Conservation (phyloP, 2,888 invertebrate genomes). For the Eilema depressum region DNA sequence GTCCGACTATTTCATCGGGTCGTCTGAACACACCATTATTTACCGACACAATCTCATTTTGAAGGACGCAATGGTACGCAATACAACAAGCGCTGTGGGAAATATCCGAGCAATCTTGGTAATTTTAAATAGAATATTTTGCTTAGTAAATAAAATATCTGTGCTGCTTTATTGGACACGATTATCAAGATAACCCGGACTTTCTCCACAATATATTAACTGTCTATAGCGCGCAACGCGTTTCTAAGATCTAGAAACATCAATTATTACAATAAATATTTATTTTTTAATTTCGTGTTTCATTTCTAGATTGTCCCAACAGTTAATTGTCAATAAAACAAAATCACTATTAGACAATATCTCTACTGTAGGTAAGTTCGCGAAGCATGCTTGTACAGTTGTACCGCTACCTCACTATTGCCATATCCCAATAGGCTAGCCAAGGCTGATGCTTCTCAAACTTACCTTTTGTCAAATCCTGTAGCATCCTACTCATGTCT, state of each 20-base stretch:
- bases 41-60: not conserved
- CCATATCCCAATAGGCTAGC: conserved; percentile 26
- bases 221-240: not conserved
- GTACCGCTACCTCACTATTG: too few relatives aligned
- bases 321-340: not conserved
- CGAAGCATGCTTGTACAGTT: not conserved
- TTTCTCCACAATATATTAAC: conserved; percentile 3
- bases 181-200: conserved; percentile 21
- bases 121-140: not conserved
- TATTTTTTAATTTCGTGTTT: conserved; percentile 22
- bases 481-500: not conserved
- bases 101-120: conserved; percentile 13
- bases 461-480: not conserved
- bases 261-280: conserved; percentile 37
- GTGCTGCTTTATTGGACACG: not conserved
- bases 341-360: conserved; percentile 16
- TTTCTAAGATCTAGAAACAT: not conserved
- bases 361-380: not conserved
- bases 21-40: conserved; percentile 32
- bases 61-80: conserved; percentile 43
- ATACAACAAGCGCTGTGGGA: conserved; percentile 25
- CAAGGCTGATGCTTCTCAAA: not conserved
- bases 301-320: conserved; percentile 22
- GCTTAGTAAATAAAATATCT: not conserved
- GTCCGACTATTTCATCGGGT: not conserved